Percentiles rank a stretch among this genome's conserved stretches.
These are phyloP conservation scores for Polietes domitor DNA, from an alignment of 2,888 invertebrate species.

Conservation along the genomic window DNA sequence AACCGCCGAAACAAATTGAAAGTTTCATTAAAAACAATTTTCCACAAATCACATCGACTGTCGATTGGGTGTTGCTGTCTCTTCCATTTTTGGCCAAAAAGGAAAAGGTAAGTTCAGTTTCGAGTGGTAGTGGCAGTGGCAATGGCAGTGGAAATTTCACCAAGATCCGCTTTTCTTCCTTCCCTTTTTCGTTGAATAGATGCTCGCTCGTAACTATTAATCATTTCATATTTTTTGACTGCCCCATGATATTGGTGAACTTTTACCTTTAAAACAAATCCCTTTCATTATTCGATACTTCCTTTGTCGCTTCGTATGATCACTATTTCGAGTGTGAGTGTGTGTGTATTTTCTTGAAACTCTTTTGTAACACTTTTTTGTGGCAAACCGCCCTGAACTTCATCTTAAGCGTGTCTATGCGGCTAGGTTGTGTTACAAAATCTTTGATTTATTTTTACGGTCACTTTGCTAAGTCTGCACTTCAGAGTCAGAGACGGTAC, in stretches of 20 bases:
- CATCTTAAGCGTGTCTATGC: slow-evolving; percentile 56
- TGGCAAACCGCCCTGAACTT: slow-evolving; percentile 66
- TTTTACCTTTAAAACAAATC: slow-evolving; percentile 56
- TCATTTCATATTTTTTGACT: slow-evolving; percentile 14
- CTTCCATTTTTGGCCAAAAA: slow-evolving; percentile 13
- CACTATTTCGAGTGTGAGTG: slow-evolving; percentile 37
- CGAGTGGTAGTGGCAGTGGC: background rate
- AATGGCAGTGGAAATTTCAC: background rate
- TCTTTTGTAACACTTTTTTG: slow-evolving; percentile 21
- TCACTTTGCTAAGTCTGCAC: background rate
- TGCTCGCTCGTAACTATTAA: slow-evolving; percentile 2
- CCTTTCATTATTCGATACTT: slow-evolving; percentile 53
- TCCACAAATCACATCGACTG: slow-evolving; percentile 23
- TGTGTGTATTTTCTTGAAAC: background rate
- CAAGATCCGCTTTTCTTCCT: background rate
- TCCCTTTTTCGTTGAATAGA: background rate
- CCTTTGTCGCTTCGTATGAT: slow-evolving; percentile 5
- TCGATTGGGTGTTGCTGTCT: background rate
- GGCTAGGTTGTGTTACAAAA: background rate
- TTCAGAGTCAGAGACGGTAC: background rate
- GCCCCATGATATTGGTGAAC: slow-evolving; percentile 43
- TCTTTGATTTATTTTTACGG: slow-evolving; percentile 53
- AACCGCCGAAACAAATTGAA: slow-evolving; percentile 46
- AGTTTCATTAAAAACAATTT: slow-evolving; percentile 34
- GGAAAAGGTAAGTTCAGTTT: slow-evolving; percentile 55